Percentiles rank a stretch among this genome's conserved stretches.
phyloP scores from a whole-genome alignment of 2,888 invertebrate species.

The Chrysodeixis includens region DNA sequence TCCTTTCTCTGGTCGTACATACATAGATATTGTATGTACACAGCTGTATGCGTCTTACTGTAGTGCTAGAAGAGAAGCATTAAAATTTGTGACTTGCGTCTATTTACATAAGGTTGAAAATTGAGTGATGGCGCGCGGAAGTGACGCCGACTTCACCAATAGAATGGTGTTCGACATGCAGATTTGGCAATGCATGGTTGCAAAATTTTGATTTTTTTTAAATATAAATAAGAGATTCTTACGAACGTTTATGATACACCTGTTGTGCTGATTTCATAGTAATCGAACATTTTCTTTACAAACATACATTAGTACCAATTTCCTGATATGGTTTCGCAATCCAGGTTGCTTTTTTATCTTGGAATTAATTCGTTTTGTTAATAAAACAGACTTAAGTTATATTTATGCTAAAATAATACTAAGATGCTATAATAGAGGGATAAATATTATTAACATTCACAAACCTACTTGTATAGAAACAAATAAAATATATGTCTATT shows the following conservation, averaged over 20 bases:
- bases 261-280: background rate
- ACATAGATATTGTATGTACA: slow-evolving; percentile 73
- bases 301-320: slow-evolving; percentile 9
- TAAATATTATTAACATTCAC: slow-evolving; percentile 9
- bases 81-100: slow-evolving; percentile 68
- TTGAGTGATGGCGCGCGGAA: slow-evolving; percentile 57
- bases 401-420: slow-evolving; percentile 21
- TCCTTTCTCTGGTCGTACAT: slow-evolving; percentile 67
- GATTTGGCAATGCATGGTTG: slow-evolving; percentile 65
- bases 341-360: slow-evolving; percentile 30
- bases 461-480: slow-evolving; percentile 6
- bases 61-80: slow-evolving; percentile 64
- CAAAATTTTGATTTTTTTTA: slow-evolving; percentile 29
- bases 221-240: slow-evolving; percentile 11
- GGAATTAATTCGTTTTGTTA: slow-evolving; percentile 33
- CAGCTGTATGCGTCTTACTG: slow-evolving; percentile 76
- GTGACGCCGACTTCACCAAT: slow-evolving; percentile 70
- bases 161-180: slow-evolving; percentile 66
- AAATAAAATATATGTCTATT: background rate
- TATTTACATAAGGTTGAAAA: slow-evolving; percentile 68
- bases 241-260: slow-evolving; percentile 7
- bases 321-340: slow-evolving; percentile 21
- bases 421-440: slow-evolving; percentile 6
- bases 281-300: slow-evolving; percentile 11
- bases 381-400: slow-evolving; percentile 16